phyloP scores from a whole-genome alignment of 2,113 vertebrate species.

The Marmota flaviventris region DNA sequence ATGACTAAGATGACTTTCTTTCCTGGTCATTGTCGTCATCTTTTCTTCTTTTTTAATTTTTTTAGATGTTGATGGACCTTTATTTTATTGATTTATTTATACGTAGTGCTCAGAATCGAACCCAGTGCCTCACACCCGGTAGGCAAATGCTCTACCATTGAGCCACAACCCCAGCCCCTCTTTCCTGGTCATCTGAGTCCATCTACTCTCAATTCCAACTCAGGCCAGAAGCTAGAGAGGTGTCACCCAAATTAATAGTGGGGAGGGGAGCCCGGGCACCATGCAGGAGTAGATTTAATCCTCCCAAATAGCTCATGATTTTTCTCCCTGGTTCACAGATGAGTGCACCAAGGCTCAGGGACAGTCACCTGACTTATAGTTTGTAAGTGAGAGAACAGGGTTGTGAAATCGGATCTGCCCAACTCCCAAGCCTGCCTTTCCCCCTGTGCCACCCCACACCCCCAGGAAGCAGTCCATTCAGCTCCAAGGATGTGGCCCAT shows the following conservation, averaged over 20 bases:
- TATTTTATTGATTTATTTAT: too few relatives aligned
- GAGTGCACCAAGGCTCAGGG: neutral
- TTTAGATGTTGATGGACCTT: too few relatives aligned
- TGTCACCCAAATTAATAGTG: neutral
- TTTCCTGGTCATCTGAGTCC: neutral
- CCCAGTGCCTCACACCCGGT: too few relatives aligned
- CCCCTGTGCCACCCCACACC: rapidly evolving
- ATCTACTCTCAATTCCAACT: neutral
- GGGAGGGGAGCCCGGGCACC: neutral
- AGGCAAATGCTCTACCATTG: too few relatives aligned
- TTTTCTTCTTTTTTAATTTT: too few relatives aligned
- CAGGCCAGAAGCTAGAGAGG: neutral
- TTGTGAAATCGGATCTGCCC: neutral
- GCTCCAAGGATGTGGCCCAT: neutral
- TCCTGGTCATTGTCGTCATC: neutral
- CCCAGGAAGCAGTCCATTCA: neutral
- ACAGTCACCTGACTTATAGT: neutral
- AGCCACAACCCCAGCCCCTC: neutral
- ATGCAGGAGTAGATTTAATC: neutral
- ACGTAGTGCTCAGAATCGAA: too few relatives aligned
- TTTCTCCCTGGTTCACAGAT: neutral
- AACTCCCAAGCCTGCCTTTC: neutral
- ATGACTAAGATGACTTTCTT: neutral
- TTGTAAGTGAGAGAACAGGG: neutral
- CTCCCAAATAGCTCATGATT: neutral